Conservation (phyloP, 2,888 invertebrate species). For the Melanostoma scalare region DNA sequence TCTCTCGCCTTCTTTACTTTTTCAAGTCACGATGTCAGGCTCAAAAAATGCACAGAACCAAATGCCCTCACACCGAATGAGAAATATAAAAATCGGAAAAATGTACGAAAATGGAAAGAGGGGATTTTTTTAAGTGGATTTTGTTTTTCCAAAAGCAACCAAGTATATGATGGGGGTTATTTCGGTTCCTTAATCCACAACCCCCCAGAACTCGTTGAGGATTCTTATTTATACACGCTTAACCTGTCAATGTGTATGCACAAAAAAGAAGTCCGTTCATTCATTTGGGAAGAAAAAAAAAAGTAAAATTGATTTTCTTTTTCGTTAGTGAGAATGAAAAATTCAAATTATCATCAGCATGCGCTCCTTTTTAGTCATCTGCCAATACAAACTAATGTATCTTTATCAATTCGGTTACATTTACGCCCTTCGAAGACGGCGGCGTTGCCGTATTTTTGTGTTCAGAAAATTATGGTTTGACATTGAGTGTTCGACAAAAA, state of each 20-base stretch:
- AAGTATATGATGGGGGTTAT: conserved; percentile 8
- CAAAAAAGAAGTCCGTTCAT: background rate
- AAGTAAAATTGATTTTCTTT: conserved; percentile 60
- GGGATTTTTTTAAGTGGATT: conserved; percentile 65
- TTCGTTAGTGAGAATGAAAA: conserved; percentile 53
- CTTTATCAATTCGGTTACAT: conserved; percentile 33
- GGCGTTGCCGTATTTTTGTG: too few species aligned
- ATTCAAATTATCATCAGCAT: conserved; percentile 65
- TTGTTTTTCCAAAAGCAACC: conserved; percentile 52
- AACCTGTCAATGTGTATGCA: conserved; percentile 60
- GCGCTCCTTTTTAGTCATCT: conserved; percentile 45
- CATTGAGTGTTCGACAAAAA: too few species aligned
- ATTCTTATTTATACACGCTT: conserved; percentile 37
- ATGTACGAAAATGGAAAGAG: conserved; percentile 31
- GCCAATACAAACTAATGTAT: conserved; percentile 55
- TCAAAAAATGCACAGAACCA: conserved; percentile 35
- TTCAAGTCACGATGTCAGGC: conserved; percentile 54
- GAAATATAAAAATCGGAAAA: conserved; percentile 1
- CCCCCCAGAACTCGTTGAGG: background rate
- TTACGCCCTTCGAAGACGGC: background rate
- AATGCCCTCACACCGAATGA: conserved; percentile 4
- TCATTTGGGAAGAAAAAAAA: conserved; percentile 17
- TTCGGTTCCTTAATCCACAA: conserved; percentile 25
- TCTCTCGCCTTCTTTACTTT: conserved; percentile 1
- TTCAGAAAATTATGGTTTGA: too few species aligned